Percentiles rank a stretch among this genome's conserved stretches.
Evolutionary conservation across 1,140 invertebrate species (phyloP).

Genomic region (Pogonomyrmex barbatus): DNA sequence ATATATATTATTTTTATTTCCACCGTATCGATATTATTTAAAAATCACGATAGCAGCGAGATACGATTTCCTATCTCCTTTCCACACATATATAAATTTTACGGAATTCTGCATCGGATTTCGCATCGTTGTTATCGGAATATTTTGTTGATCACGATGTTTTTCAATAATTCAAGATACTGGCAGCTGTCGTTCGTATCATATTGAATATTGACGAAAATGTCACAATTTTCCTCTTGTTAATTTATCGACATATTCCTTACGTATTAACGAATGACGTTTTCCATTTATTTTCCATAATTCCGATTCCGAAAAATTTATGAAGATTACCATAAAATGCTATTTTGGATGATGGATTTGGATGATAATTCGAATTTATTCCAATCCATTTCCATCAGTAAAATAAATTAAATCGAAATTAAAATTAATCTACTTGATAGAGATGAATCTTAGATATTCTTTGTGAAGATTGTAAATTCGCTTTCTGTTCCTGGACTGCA

Average conservation of each 20-base stretch:
- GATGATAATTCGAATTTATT: too few species aligned
- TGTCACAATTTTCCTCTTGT: not conserved
- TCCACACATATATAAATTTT: not conserved
- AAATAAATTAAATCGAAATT: too few species aligned
- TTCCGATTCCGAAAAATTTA: not conserved
- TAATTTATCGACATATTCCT: not conserved
- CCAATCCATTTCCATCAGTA: too few species aligned
- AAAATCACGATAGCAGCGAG: not conserved
- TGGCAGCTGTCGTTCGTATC: not conserved
- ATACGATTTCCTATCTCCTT: not conserved
- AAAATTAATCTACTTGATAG: too few species aligned
- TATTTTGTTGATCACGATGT: not conserved
- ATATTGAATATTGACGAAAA: not conserved
- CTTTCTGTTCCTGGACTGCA: too few species aligned
- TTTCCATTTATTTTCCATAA: not conserved
- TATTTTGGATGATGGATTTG: too few species aligned
- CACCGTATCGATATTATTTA: not conserved
- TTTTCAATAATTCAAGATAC: constrained; percentile 24
- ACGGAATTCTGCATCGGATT: not conserved
- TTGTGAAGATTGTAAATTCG: too few species aligned
- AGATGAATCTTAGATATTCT: too few species aligned
- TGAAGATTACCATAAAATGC: not conserved
- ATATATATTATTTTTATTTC: not conserved
- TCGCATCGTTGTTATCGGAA: not conserved
- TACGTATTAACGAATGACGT: not conserved